Base-by-base conservation (phyloP, 2,888 invertebrate species). In the Polietes domitor region DNA sequence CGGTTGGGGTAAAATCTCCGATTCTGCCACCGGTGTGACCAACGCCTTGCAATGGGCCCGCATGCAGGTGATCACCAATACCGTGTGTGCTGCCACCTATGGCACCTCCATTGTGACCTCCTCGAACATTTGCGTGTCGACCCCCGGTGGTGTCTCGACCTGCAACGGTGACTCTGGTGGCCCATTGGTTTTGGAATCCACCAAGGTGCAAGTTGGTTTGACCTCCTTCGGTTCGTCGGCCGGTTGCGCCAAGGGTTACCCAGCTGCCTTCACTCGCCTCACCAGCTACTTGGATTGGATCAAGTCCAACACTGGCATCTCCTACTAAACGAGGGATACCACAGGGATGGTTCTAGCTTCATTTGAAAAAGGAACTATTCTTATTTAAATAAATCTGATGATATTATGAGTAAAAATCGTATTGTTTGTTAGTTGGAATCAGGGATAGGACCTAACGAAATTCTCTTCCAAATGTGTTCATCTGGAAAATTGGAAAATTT, bases 101-200 rank as follows among this genome's bases (percentile, higher is more conserved):
- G 89, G 88, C 72, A 85, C 53, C 10, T 2, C 70, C 0, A 85
- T 53, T 74, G 77, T 90, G 50, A 86, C 82, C 0, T n/a, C 72
- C 2, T 73, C 86, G 65, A 88, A 87, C 65, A 77, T 91, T 50
- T 91, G 91, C 72, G 77, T 88, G 0, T 0, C 21, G 19, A 89
- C 89, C 2, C 3, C 80, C 58, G 72, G 71, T 19, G 86, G 86
- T 2, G 19, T 68, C 2, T 91, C 91, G 55, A 89, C 89, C 71
- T 91, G 91, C 87, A 87, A 88, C 47, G 91, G 91, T 55, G 91
- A 91, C 84, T 91, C 91, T 19, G 91, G 91, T 24, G 91, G 91
- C 63, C 91, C 92, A 80, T 85, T 91, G 85, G 87, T 89, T 2
- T 65, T 86, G 9, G 10, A 53, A 0, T 61, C 58, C 4, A 28